Evolutionary conservation across 2,113 vertebrate genomes (phyloP).

Genomic region (Damaliscus lunatus): DNA sequence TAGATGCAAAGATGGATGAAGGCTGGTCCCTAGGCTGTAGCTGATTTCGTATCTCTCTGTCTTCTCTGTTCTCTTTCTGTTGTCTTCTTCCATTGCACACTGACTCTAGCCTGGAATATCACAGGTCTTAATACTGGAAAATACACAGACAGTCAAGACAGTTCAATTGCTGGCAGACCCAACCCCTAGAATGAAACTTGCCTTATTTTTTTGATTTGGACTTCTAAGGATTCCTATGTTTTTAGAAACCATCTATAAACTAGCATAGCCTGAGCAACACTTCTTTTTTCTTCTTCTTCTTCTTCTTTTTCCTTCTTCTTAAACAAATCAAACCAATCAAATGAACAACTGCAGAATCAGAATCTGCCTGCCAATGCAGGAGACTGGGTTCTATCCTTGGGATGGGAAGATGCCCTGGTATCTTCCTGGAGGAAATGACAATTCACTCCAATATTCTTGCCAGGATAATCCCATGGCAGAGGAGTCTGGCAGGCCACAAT

Average conservation of each 20-base stretch:
- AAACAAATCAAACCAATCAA: not conserved
- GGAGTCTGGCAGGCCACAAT: not conserved
- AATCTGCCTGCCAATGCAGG: not conserved
- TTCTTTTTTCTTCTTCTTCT: not conserved
- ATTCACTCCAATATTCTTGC: not conserved
- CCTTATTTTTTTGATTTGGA: not conserved
- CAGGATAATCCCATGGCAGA: not conserved
- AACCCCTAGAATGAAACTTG: not conserved
- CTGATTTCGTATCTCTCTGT: not conserved
- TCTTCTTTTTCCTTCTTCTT: not conserved
- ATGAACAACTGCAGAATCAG: not conserved
- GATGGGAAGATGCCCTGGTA: not conserved
- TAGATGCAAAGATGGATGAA: not conserved
- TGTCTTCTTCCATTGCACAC: not conserved
- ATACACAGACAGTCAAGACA: not conserved
- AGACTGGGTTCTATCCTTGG: not conserved
- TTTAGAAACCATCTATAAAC: constrained; percentile 14
- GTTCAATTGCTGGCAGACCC: not conserved
- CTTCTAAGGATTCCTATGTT: not conserved
- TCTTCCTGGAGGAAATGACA: not conserved
- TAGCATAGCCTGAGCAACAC: not conserved
- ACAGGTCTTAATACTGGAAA: not conserved
- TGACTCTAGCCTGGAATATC: not conserved
- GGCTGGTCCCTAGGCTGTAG: not conserved
- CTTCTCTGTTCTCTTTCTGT: not conserved